Percentiles rank a stretch among this genome's conserved stretches.
Conservation (phyloP, 2,797 vertebrate species). For the Molossus alvarezi region DNA sequence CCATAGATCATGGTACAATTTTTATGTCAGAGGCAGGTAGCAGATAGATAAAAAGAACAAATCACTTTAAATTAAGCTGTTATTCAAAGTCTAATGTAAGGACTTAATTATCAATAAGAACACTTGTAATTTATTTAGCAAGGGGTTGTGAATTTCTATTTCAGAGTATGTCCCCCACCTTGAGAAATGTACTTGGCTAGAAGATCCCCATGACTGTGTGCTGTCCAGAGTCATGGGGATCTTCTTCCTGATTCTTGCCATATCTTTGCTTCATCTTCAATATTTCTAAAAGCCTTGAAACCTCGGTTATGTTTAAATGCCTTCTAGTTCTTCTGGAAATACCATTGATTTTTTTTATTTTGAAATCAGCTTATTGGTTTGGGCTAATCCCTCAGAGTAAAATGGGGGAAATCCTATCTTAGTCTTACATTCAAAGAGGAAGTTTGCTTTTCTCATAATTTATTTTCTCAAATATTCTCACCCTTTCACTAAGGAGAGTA, state of each 20-base stretch:
- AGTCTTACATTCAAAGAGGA: background rate
- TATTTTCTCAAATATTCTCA: background rate
- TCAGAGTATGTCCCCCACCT: background rate
- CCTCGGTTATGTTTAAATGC: background rate
- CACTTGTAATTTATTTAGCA: background rate
- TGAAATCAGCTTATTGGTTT: background rate
- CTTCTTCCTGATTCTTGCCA: background rate
- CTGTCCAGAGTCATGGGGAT: background rate
- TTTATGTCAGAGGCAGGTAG: background rate
- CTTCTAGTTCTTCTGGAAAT: background rate
- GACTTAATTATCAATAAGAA: background rate
- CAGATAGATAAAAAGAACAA: background rate
- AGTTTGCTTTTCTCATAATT: background rate
- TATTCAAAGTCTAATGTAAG: background rate
- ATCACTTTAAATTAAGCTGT: background rate
- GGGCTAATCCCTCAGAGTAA: background rate
- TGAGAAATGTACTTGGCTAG: background rate
- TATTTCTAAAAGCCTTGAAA: background rate
- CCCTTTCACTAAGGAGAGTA: background rate
- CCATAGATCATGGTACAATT: background rate
- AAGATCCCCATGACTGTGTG: no score
- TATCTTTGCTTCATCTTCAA: background rate
- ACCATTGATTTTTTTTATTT: background rate
- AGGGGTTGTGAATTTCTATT: background rate
- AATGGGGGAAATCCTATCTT: background rate